Percentiles rank a stretch among this genome's conserved stretches.
These are phyloP conservation scores for Stictocephala bisonia DNA, from an alignment of 2,888 invertebrate genomes.

Conservation along the genomic window DNA sequence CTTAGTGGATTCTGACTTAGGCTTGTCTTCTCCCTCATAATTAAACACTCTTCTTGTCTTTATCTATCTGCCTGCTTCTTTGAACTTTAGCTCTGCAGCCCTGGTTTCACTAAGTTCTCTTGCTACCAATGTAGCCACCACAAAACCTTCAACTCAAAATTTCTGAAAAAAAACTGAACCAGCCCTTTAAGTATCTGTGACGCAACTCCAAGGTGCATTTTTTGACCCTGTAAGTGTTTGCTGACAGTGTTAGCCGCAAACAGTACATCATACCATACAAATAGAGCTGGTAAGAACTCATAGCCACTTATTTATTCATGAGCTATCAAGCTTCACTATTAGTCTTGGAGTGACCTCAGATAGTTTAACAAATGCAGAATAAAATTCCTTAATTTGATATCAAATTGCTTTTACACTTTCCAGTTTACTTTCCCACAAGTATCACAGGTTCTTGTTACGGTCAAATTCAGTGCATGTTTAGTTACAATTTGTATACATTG, in stretches of 20 bases:
- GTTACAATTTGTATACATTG: too few relatives aligned
- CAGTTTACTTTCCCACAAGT: constrained; percentile 17
- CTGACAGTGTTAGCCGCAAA: constrained; percentile 42
- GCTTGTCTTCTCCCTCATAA: constrained; percentile 39
- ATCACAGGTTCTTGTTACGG: too few relatives aligned
- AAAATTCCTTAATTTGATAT: constrained; percentile 31
- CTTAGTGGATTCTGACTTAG: not conserved
- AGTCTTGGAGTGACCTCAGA: constrained; percentile 32
- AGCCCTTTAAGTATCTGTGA: constrained; percentile 40
- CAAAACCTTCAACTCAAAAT: constrained; percentile 35
- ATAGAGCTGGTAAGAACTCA: constrained; percentile 38
- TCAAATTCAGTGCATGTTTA: too few relatives aligned
- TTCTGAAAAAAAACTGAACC: constrained; percentile 19
- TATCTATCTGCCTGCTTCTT: constrained; percentile 2
- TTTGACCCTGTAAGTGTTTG: constrained; percentile 39
- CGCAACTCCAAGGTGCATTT: constrained; percentile 31
- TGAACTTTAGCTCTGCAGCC: constrained; percentile 11
- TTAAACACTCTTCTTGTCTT: constrained; percentile 35
- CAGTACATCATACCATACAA: constrained; percentile 40
- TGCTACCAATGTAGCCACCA: constrained; percentile 28
- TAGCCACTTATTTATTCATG: constrained; percentile 32
- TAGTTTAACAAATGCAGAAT: constrained; percentile 19
- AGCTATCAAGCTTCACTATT: constrained; percentile 44
- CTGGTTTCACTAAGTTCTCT: constrained; percentile 13
- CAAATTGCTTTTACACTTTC: constrained; percentile 15